Base-by-base conservation (phyloP, 2,888 invertebrate species). In the Lissonota sp. region DNA sequence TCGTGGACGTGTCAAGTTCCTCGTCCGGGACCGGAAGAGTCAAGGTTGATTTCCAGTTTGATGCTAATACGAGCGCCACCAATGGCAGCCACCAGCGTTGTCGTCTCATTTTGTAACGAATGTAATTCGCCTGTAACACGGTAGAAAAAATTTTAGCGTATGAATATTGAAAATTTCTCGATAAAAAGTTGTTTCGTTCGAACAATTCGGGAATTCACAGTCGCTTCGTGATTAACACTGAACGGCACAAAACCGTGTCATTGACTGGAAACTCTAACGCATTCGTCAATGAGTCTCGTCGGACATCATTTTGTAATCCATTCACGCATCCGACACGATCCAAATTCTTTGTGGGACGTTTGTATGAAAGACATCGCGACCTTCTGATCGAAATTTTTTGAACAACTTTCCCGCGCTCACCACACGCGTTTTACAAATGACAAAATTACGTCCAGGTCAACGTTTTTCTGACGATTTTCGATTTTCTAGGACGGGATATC, bases 1-100 rank as follows among this genome's bases (percentile, higher is more conserved):
- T 91, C 62, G 91, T 86, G 3, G 91, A 87, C 39, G 90, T 88
- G 79, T 92, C 91, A 64, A 85, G 80, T 71, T 87, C 89, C 53
- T 88, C 84, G 70, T 87, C 85, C 51, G 86, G 86, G 53, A 86
- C 84, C 70, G 88, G 88, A 73, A 87, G 84, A 39, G 83, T 71
- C 66, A 78, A 75, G 62, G 84, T 76, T 73, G 72, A 72, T 57
- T 83, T 84, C 80, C 81, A 71, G 57, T 83, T 85, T 70, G 73
- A 57, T 78, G 85, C 82, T 39, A 85, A 73, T 60, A 84, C 70
- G 49, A 88, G 62, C 79, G 87, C 88, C 83, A 86, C 63, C 66
- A 88, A 62, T 69, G 86, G 85, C 86, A 87, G 79, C 87, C 87
- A 88, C 79, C 84, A 84, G 73, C 83, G 83, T 79, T 80, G 84